Conservation (phyloP, 2,113 vertebrate genomes). For the Forbesichthys papilliferus region DNA sequence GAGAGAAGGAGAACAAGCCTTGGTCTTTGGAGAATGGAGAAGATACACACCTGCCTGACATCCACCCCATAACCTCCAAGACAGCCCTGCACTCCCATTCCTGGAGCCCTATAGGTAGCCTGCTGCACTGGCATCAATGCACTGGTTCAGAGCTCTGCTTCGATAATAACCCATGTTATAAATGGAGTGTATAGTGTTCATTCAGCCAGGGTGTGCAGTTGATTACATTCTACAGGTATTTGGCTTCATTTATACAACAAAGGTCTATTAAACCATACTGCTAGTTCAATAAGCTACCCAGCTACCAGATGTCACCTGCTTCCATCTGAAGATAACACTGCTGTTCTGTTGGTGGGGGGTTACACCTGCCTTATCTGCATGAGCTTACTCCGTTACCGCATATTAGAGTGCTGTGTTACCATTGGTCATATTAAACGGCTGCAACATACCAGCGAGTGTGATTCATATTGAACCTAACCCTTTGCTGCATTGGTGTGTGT, state of each 20-base stretch:
- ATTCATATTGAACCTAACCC: neutral
- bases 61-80: constrained; percentile 3
- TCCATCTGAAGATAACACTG: too few species aligned
- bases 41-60: neutral
- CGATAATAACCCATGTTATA: neutral
- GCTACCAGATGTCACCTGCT: too few species aligned
- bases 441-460: neutral
- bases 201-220: too few species aligned
- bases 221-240: too few species aligned
- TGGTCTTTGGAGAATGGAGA: constrained; percentile 16
- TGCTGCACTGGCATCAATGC: neutral
- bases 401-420: too few species aligned
- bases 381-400: too few species aligned
- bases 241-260: too few species aligned
- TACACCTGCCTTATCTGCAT: too few species aligned
- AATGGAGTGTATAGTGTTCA: neutral
- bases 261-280: too few species aligned
- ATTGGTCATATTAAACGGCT: too few species aligned
- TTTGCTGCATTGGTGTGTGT: neutral
- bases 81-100: neutral
- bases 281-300: too few species aligned
- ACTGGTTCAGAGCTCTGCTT: neutral
- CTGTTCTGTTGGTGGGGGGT: too few species aligned
- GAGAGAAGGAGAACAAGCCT: neutral
- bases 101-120: constrained; percentile 24